Evolutionary conservation across 1,140 invertebrate species (phyloP), one percentile per base, ranked within the genome.

Genomic region (Caenorhabditis briggsae): DNA sequence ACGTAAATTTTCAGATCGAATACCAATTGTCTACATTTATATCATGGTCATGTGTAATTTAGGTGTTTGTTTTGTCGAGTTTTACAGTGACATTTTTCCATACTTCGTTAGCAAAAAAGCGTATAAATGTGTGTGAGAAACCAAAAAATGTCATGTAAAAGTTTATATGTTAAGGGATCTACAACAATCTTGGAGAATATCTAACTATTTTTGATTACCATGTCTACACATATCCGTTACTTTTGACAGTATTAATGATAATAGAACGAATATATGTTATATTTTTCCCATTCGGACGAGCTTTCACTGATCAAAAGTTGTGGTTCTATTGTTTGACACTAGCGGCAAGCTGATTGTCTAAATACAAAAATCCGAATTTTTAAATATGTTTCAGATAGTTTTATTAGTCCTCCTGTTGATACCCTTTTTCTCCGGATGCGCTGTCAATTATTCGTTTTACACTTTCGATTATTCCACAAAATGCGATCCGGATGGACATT

Each of bases 401-500:
- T 20, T 70, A 46, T 18, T 70, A 8, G 18, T 46, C 14, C 41
- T 70, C 1, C 41, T 70, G 18, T 5, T 70, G 33, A 70, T 70
- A 14, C 64, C 64, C 5, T 43, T 43, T 23, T 70, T 43, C 41
- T 43, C 33, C 5, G 64, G 64, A 14, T 70, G 64, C 16, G 64
- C 64, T 16, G 64, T 43, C 5, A 70, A 70, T n/a, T 70, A 70
- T 41, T 70, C 64, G 8, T 70, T 70, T n/a, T 70, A 70, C 18
- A 46, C 33, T 43, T 70, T 70, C 18, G 64, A 70, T 16, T 70
- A 70, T 8, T 43, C 64, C 33, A 43, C 64, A 1, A 41, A 43
- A 70, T 70, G 64, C 43, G 64, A 70, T 46, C 64, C 64, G 16
- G 64, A 70, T 70, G 64, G 14, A 5, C 64, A 70, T 70, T 46